Evolutionary conservation across 2,113 vertebrate species (phyloP), one percentile per base, ranked within the genome.

Genomic region (Falcunculus frontatus): DNA sequence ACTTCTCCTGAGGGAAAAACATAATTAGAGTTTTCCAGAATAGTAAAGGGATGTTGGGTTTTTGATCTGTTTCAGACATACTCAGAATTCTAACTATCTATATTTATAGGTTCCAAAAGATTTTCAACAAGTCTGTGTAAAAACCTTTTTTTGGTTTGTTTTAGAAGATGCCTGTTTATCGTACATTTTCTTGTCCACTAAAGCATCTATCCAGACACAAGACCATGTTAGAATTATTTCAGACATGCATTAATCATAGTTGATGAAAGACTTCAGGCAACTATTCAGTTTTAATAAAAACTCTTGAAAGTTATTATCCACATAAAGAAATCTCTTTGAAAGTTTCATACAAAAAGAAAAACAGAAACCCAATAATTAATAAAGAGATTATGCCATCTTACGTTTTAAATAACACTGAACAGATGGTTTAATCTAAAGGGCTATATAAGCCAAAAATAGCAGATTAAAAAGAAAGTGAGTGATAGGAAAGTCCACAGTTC

Each of bases 281-380:
- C 44, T 68, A 84, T 79, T 97, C 93, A 94, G 80, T 96, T 94
- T 93, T 96, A 97, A 96, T 95, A 95, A 97, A 96, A 95, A 75
- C 83, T 87, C 88, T 72, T 89, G 85, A 90, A 97, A 92, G 88
- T 94, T 93, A 90, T 91, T 95, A 96, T 96, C 56, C 88, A 87
- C 92, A 92, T 92, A 86, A 96, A 96, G 85, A 95, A 95, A 72
- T 93, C 76, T 49, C 52, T 92, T 95, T 72, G 93, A 95, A 93
- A 87, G 44, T 88, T 90, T 78, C 44, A 72, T 37, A 62, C 89
- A 74, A 95, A 94, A 95, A 96, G 64, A 64, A 94, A 94, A 94
- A 27, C 25, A 91, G 90, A 97, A 95, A 94, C 35, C 44, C 1
- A 93, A 76, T 87, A 92, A 94, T 93, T 96, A 95, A 77, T 95